phyloP scores from a whole-genome alignment of 2,888 invertebrate genomes.

The Tipula unca region DNA sequence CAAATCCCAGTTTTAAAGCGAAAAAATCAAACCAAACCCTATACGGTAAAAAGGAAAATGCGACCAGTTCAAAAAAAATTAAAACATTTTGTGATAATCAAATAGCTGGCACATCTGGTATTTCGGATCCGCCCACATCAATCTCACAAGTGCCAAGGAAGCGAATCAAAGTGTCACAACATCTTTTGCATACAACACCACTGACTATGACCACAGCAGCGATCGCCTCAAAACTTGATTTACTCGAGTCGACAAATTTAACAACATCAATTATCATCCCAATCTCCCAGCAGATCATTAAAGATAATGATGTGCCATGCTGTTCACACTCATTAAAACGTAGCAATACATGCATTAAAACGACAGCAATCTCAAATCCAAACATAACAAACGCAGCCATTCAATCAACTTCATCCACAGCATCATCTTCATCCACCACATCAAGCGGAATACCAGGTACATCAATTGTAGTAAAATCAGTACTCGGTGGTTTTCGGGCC shows the following conservation, averaged over 20 bases:
- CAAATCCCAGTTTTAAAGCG: background rate
- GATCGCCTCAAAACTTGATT: background rate
- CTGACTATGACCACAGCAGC: background rate
- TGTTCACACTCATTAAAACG: background rate
- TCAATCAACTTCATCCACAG: background rate
- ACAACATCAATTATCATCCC: background rate
- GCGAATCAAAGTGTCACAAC: constrained; percentile 17
- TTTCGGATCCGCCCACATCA: background rate
- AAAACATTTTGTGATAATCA: constrained; percentile 19
- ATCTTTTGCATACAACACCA: background rate
- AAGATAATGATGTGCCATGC: background rate
- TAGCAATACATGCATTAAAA: background rate
- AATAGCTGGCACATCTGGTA: background rate
- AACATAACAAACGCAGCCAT: background rate
- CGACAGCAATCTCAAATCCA: background rate
- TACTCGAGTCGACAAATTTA: background rate
- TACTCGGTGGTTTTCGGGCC: background rate
- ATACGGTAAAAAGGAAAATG: constrained; percentile 16
- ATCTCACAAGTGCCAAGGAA: constrained; percentile 17
- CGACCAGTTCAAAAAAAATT: background rate
- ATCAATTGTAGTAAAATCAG: background rate
- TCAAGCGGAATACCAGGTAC: background rate
- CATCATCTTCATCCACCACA: background rate
- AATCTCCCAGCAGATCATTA: background rate
- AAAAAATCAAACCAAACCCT: background rate